Evolutionary conservation across 2,113 vertebrate species (phyloP).

Genomic region (Syrmaticus mikado): DNA sequence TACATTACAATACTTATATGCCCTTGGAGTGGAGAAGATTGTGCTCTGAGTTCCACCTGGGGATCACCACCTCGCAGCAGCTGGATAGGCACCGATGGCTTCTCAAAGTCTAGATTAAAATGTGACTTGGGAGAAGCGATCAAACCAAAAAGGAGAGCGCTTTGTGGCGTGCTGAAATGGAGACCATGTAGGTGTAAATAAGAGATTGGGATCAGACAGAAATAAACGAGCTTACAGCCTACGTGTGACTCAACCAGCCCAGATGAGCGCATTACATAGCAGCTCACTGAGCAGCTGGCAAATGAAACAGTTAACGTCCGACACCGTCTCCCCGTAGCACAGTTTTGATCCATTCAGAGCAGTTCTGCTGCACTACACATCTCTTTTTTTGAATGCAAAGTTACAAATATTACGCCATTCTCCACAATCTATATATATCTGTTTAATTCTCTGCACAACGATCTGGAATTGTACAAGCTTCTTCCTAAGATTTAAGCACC

Average conservation of each 20-base stretch:
- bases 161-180: neutral
- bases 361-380: neutral
- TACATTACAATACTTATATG: constrained; percentile 47
- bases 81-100: neutral
- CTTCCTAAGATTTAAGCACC: neutral
- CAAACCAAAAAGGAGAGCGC: neutral
- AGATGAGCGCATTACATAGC: neutral
- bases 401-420: neutral
- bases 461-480: neutral
- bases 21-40: constrained; percentile 8
- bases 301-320: neutral
- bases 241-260: neutral
- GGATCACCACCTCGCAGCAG: neutral
- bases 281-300: neutral
- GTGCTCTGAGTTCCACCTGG: neutral
- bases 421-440: neutral
- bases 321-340: neutral
- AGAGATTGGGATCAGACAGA: neutral
- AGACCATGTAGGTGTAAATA: neutral
- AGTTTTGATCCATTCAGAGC: neutral
- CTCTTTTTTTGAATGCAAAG: neutral
- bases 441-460: neutral
- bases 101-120: neutral
- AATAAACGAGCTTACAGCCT: neutral
- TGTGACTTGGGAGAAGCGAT: neutral